A percentile compares a stretch with the other conserved stretches of the same genome.
Evolutionary conservation across 2,888 invertebrate genomes (phyloP).

Genomic region (Catocala nupta): DNA sequence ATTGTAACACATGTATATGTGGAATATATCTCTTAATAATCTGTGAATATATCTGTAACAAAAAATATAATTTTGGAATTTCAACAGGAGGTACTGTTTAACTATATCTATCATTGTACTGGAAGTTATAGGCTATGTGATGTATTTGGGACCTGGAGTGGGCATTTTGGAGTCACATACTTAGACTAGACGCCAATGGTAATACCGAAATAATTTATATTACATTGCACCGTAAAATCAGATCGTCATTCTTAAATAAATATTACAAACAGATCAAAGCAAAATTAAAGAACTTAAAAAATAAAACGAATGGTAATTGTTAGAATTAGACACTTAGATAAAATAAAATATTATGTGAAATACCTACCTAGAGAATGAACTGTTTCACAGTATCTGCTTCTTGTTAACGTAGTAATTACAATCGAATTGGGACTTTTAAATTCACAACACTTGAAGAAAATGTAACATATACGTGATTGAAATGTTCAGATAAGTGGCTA

Average conservation of each 20-base stretch:
- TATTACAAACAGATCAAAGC: slow-evolving; percentile 84
- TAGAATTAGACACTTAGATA: slow-evolving; percentile 80
- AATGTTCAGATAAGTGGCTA: slow-evolving; percentile 9
- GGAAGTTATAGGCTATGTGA: slow-evolving; percentile 72
- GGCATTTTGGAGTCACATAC: slow-evolving; percentile 53
- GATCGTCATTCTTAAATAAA: slow-evolving; percentile 72
- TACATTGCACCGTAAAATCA: slow-evolving; percentile 75
- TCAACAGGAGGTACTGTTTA: slow-evolving; percentile 80
- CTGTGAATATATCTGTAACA: slow-evolving; percentile 76
- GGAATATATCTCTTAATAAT: slow-evolving; percentile 71
- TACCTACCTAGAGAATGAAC: slow-evolving; percentile 78
- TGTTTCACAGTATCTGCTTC: slow-evolving; percentile 76
- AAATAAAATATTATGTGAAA: slow-evolving; percentile 75
- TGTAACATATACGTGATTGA: slow-evolving; percentile 40
- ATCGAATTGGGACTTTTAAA: slow-evolving; percentile 69
- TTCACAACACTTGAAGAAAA: slow-evolving; percentile 73
- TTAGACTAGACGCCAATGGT: slow-evolving; percentile 58
- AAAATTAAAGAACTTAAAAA: slow-evolving; percentile 84
- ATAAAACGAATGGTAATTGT: slow-evolving; percentile 80
- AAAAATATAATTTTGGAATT: slow-evolving; percentile 79
- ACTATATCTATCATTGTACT: slow-evolving; percentile 71
- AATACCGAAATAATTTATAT: slow-evolving; percentile 39
- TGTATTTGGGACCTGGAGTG: slow-evolving; percentile 53
- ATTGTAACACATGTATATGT: slow-evolving; percentile 70
- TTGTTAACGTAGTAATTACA: slow-evolving; percentile 62